Base-by-base conservation (phyloP, 2,797 vertebrate genomes). In the Sebastes flavidus region DNA sequence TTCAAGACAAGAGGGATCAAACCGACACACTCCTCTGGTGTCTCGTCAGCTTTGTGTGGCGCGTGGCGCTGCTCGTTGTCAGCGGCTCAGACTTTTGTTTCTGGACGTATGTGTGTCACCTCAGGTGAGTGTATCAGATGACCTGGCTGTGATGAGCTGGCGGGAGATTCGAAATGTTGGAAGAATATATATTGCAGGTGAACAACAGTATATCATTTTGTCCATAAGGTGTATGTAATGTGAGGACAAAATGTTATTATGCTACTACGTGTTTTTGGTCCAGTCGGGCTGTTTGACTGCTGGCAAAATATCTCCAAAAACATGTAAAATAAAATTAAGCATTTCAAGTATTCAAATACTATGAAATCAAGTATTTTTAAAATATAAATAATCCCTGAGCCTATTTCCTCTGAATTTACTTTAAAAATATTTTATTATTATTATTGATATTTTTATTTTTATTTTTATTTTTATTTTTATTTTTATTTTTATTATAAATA, bases 111-210 rank as follows among this genome's bases (percentile, higher is more conserved):
- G 38, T 76, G 75, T 36, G 71, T 62, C n/a, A 25, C 9, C 1
- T 66, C 49, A 75, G 78, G 76, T 81, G 76, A 11, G 46, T 84
- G 80, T 86, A 80, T 91, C 75, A 65, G 62, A 59, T 90, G 67
- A 83, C 78, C 32, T 27, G 11, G 14, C 14, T 11, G 24, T 5
- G 52, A 2, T 30, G 7, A 22, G 25, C 4, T 16, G 80, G 82
- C 69, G 83, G 89, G 83, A 89, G 8, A 75, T 90, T 90, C 16
- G 62, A 90, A 89, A 75, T 22, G n/a, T 6, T 68, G 6, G 77
- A 55, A 62, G 56, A 27, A 55, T 20, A 3, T 54, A 7, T 16
- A 1, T 8, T n/a, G 10, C 54, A 8, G 32, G 5, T 38, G 10
- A 75, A 66, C 3, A 58, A 10, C 52, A 30, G 13, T 1, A 24